A percentile compares a stretch with the other conserved stretches of the same genome.
phyloP scores from a whole-genome alignment of 2,797 vertebrate genomes.

The Otolemur crassicaudatus region DNA sequence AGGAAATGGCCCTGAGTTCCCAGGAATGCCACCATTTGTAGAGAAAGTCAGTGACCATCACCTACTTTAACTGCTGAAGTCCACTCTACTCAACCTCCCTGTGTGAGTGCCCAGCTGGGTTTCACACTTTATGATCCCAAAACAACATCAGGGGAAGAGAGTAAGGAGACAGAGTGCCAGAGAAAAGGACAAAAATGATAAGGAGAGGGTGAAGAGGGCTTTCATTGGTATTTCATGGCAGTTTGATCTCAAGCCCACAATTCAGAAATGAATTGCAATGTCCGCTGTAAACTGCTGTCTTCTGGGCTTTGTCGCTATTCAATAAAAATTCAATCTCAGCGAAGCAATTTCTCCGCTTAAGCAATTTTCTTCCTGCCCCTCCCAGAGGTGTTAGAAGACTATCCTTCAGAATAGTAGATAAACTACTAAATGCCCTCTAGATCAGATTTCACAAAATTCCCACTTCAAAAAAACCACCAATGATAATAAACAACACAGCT shows the following conservation, averaged over 20 bases:
- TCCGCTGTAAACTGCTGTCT: not conserved
- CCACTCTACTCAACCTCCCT: not conserved
- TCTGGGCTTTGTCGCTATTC: conserved; percentile 2
- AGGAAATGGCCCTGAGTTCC: not conserved
- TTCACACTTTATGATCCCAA: not conserved
- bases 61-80: not conserved
- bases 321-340: conserved; percentile 55
- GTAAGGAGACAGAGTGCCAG: not conserved
- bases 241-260: not conserved
- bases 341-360: conserved; percentile 59
- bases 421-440: conserved; percentile 34
- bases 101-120: not conserved
- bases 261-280: conserved; percentile 40
- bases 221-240: not conserved
- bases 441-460: conserved; percentile 51
- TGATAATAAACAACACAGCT: not conserved
- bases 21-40: not conserved
- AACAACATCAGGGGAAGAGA: not conserved
- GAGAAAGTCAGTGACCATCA: not conserved
- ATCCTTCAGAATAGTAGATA: conserved; percentile 42
- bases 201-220: not conserved
- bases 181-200: not conserved
- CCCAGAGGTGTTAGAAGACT: not conserved
- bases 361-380: conserved; percentile 52
- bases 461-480: conserved; percentile 9